A percentile compares a stretch with the other conserved stretches of the same genome.
Evolutionary conservation across 2,113 vertebrate genomes (phyloP).

Genomic region (Nycticorax nycticorax): DNA sequence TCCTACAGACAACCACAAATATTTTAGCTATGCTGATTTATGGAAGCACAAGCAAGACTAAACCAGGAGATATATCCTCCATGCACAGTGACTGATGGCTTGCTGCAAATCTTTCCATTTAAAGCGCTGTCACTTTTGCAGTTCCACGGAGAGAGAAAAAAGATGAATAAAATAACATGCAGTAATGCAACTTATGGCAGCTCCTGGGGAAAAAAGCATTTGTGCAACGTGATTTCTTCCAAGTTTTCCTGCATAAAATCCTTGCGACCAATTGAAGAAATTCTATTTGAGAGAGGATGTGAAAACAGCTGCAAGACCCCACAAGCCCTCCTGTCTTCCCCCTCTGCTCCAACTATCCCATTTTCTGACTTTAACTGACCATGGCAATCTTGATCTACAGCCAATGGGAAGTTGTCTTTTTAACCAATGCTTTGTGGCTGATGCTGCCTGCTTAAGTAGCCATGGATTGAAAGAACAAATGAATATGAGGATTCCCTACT

Average conservation of each 20-base stretch:
- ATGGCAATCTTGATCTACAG: neutral
- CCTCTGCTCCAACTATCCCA: neutral
- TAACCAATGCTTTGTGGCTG: neutral
- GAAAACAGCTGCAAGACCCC: neutral
- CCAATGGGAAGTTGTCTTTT: neutral
- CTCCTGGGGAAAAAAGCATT: neutral
- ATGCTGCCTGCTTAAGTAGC: neutral
- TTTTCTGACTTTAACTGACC: neutral
- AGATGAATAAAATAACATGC: neutral
- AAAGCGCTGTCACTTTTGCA: constrained; percentile 53
- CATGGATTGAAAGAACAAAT: neutral
- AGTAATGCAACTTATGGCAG: constrained; percentile 16
- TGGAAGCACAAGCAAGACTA: constrained; percentile 62
- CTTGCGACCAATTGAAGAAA: neutral
- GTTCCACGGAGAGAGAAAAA: neutral
- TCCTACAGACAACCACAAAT: constrained; percentile 78
- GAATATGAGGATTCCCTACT: neutral
- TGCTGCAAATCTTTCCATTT: constrained; percentile 64
- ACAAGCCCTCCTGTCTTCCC: neutral
- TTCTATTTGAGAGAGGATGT: neutral
- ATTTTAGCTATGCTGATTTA: constrained; percentile 84
- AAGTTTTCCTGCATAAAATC: neutral
- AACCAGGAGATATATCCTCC: constrained; percentile 64
- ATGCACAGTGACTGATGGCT: constrained; percentile 67
- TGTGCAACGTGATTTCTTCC: neutral